These are phyloP conservation scores for Daboia siamensis DNA, from an alignment of 2,113 vertebrate genomes.

Conservation along the genomic window DNA sequence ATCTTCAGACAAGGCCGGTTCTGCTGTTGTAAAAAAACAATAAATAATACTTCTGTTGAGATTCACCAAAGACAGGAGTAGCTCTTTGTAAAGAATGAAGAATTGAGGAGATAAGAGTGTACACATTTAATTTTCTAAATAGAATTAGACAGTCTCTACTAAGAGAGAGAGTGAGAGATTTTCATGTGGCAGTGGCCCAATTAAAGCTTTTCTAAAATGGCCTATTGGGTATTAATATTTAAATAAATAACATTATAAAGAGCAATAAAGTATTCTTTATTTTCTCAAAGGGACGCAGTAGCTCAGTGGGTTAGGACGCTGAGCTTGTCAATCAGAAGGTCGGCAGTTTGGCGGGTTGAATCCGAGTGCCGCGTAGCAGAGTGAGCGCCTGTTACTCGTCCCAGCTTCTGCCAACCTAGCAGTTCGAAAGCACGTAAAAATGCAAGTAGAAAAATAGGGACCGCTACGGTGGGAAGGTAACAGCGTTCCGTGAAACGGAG, in stretches of 20 bases:
- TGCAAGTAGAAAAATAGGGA: too few relatives aligned
- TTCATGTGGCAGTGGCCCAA: neutral
- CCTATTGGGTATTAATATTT: neutral
- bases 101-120: neutral
- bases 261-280: neutral
- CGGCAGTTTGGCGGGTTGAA: too few relatives aligned
- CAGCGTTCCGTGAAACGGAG: too few relatives aligned
- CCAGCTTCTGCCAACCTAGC: too few relatives aligned
- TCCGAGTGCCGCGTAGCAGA: too few relatives aligned
- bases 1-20: slow-evolving; percentile 42
- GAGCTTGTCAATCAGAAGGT: too few relatives aligned
- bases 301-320: too few relatives aligned
- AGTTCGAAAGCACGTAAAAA: too few relatives aligned
- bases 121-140: slow-evolving; percentile 39
- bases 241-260: neutral
- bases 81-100: slow-evolving; percentile 28
- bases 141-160: neutral
- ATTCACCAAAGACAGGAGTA: slow-evolving; percentile 34
- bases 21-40: slow-evolving; percentile 40
- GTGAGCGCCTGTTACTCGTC: too few relatives aligned
- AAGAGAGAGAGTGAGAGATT: neutral
- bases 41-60: slow-evolving; percentile 41
- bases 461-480: too few relatives aligned
- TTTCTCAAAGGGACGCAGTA: neutral
- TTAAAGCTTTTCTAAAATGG: neutral